Conservation (phyloP, 2,888 invertebrate species). For the Dysmachus trigonus region DNA sequence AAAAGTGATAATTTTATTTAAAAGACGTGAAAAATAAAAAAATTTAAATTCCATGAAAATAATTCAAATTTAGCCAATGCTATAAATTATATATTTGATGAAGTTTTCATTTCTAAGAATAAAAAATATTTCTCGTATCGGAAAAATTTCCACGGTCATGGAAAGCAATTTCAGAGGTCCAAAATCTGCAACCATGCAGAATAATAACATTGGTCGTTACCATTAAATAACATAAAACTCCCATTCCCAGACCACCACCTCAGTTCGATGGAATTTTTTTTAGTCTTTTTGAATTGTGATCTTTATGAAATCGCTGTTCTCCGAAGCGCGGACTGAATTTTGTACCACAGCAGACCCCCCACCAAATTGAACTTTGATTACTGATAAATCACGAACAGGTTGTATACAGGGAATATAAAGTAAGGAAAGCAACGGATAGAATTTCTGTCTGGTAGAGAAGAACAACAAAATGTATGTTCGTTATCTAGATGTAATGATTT, state of each 20-base stretch:
- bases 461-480: not conserved
- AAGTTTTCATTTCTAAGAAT: not conserved
- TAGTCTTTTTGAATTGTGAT: not conserved
- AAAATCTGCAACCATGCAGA: not conserved
- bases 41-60: not conserved
- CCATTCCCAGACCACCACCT: not conserved
- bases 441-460: not conserved
- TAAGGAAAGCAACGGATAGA: not conserved
- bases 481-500: not conserved
- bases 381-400: not conserved
- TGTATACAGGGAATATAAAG: not conserved
- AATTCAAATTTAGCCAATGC: not conserved
- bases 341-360: not conserved
- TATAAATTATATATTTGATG: not conserved
- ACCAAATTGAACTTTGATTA: not conserved
- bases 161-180: not conserved
- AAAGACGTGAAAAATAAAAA: not conserved
- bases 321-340: not conserved
- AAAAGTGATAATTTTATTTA: too few species aligned
- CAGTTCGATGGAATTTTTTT: not conserved
- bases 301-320: not conserved
- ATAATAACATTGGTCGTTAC: not conserved
- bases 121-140: not conserved
- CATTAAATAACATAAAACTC: not conserved
- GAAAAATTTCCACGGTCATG: not conserved